Conservation (phyloP, 2,888 invertebrate species). For the Scaptodrosophila latifasciaeformis region DNA sequence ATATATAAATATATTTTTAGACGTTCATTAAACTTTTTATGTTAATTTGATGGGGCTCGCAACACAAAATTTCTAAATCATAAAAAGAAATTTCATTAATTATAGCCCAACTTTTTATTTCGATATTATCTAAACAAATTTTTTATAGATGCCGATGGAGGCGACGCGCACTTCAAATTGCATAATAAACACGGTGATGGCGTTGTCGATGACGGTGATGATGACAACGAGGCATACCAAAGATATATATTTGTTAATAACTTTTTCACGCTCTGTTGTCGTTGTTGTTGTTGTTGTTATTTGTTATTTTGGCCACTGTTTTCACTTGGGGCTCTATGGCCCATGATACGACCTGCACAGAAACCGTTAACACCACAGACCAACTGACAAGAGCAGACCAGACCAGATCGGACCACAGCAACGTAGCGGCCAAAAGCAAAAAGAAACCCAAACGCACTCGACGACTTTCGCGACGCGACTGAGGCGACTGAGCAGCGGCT, state of each 20-base stretch:
- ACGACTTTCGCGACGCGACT: constrained; percentile 76
- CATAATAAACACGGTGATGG: constrained; percentile 35
- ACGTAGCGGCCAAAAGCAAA: constrained; percentile 46
- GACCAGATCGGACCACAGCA: constrained; percentile 41
- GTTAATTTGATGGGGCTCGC: background rate
- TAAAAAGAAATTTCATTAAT: constrained; percentile 4
- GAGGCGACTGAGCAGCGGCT: constrained; percentile 48
- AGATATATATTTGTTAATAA: no score
- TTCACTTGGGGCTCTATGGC: constrained; percentile 9
- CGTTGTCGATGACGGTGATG: constrained; percentile 25
- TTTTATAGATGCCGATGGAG: no score
- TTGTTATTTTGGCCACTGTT: constrained; percentile 46
- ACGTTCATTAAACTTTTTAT: constrained; percentile 29
- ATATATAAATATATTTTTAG: constrained; percentile 24
- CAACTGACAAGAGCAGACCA: constrained; percentile 26
- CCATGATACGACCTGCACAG: constrained; percentile 6
- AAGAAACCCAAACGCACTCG: constrained; percentile 68
- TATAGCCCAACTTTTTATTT: constrained; percentile 3
- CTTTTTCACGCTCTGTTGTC: background rate
- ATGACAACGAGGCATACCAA: background rate
- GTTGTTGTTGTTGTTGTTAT: constrained; percentile 15
- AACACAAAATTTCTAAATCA: constrained; percentile 1
- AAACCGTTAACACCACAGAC: constrained; percentile 21
- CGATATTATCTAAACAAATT: background rate
- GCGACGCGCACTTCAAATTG: constrained; percentile 51